Evolutionary conservation across 2,888 invertebrate genomes (phyloP).

Genomic region (Sarcophaga rosellei): DNA sequence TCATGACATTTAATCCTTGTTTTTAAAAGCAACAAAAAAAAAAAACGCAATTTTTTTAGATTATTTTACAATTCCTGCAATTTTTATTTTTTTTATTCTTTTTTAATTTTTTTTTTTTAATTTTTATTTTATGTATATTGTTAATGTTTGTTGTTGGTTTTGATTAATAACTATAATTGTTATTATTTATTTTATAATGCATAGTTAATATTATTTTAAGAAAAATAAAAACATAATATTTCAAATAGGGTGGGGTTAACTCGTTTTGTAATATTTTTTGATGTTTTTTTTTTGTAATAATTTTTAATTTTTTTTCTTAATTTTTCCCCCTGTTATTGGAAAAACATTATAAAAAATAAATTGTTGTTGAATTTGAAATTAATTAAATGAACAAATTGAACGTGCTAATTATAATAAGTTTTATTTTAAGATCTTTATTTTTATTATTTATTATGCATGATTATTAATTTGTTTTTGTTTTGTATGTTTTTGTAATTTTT

Average conservation of each 20-base stretch:
- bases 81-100: slow-evolving; percentile 60
- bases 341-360: slow-evolving; percentile 29
- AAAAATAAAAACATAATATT: slow-evolving; percentile 25
- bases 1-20: too few relatives aligned
- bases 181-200: slow-evolving; percentile 24
- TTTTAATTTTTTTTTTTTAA: slow-evolving; percentile 28
- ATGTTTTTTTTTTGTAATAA: neutral
- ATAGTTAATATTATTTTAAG: slow-evolving; percentile 31
- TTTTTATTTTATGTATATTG: slow-evolving; percentile 20
- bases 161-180: slow-evolving; percentile 53
- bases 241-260: slow-evolving; percentile 13
- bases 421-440: slow-evolving; percentile 57
- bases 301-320: neutral
- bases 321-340: slow-evolving; percentile 3
- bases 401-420: slow-evolving; percentile 43
- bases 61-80: slow-evolving; percentile 69
- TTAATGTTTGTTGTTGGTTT: slow-evolving; percentile 24
- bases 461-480: slow-evolving; percentile 56
- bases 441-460: slow-evolving; percentile 51
- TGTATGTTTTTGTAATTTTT: slow-evolving; percentile 32
- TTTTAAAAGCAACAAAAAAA: slow-evolving; percentile 2
- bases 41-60: slow-evolving; percentile 38
- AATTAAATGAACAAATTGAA: slow-evolving; percentile 25
- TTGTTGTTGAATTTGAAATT: slow-evolving; percentile 9
- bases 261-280: slow-evolving; percentile 9